Evolutionary conservation across 2,113 vertebrate genomes (phyloP).

Genomic region (Otus sunia): DNA sequence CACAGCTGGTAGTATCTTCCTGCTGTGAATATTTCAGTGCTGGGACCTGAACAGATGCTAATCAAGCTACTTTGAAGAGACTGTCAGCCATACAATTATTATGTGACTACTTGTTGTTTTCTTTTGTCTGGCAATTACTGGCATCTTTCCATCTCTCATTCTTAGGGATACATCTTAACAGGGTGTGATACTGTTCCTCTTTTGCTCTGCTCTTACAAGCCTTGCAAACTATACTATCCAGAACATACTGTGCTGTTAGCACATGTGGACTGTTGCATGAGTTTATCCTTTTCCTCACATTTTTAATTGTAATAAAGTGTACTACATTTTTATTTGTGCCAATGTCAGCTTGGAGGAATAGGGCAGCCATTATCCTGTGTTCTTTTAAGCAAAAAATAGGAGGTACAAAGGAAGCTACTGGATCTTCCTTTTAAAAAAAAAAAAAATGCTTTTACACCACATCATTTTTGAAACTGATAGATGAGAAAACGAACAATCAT

Average conservation of each 20-base stretch:
- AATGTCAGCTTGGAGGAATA: not conserved
- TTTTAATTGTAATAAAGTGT: not conserved
- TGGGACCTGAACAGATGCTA: not conserved
- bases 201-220: not conserved
- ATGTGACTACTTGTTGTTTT: not conserved
- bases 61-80: not conserved
- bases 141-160: not conserved
- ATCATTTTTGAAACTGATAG: not conserved
- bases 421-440: not conserved
- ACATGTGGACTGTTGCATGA: not conserved
- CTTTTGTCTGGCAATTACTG: not conserved
- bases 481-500: not conserved
- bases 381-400: not conserved
- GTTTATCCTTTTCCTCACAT: not conserved
- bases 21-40: not conserved
- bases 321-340: not conserved
- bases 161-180: not conserved
- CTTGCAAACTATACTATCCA: not conserved
- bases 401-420: not conserved
- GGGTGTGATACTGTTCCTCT: not conserved
- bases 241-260: not conserved
- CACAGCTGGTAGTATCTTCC: not conserved
- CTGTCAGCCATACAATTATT: not conserved
- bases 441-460: not conserved
- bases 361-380: not conserved